These are phyloP conservation scores for Synanthedon andrenaeformis DNA, from an alignment of 2,888 invertebrate genomes.

Conservation along the genomic window DNA sequence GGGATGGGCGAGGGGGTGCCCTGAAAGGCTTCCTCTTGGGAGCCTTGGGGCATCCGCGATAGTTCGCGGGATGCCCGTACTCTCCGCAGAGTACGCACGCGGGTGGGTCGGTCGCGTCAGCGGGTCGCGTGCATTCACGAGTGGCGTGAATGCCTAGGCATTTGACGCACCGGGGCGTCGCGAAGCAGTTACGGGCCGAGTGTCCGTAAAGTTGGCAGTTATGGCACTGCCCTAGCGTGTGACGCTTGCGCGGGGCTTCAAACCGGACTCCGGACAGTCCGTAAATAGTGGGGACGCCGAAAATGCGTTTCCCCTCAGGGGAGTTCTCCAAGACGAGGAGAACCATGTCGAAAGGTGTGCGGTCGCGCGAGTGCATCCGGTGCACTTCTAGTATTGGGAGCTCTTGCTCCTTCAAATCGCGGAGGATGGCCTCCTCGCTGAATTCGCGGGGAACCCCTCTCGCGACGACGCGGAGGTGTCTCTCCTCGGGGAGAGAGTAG, in stretches of 20 bases:
- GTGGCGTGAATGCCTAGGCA: background rate
- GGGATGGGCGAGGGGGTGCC: background rate
- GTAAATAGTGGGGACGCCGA: background rate
- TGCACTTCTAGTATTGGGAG: too few species aligned
- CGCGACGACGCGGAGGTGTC: background rate
- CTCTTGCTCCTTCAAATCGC: background rate
- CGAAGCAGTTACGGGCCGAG: background rate
- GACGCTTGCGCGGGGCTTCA: too few species aligned
- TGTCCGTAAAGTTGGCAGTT: background rate
- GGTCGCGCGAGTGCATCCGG: too few species aligned
- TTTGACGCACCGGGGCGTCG: background rate
- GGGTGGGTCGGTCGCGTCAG: too few species aligned
- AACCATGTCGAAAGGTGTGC: conserved; percentile 2
- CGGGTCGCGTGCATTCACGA: background rate
- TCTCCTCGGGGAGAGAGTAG: background rate
- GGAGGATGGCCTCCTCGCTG: background rate
- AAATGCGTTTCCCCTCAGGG: background rate
- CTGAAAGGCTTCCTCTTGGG: conserved; percentile 9
- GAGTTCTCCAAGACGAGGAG: background rate
- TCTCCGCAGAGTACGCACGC: too few species aligned
- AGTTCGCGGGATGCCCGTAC: too few species aligned
- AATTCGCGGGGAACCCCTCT: background rate
- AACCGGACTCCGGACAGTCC: background rate
- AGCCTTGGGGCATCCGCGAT: conserved; percentile 9
- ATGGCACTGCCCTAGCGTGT: too few species aligned